Conservation (phyloP, 2,888 invertebrate genomes). For the Anthophora plumipes region DNA sequence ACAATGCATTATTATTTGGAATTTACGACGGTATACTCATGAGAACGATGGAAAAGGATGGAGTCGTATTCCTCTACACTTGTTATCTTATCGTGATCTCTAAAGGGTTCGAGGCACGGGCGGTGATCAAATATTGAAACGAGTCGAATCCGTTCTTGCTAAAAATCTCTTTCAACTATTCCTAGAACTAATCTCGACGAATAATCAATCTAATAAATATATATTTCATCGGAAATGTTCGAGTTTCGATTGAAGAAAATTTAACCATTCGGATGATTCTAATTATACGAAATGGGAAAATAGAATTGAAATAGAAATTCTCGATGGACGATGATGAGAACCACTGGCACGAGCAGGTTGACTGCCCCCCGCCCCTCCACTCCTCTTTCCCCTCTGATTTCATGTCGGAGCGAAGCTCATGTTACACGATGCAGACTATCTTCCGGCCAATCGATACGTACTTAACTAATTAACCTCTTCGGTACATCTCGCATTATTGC, state of each 20-base stretch:
- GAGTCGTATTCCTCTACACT: constrained; percentile 42
- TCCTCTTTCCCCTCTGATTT: constrained; percentile 65
- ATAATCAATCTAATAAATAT: neutral
- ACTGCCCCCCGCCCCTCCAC: constrained; percentile 74
- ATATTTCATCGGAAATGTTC: neutral
- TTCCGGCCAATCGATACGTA: constrained; percentile 79
- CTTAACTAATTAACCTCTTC: constrained; percentile 81
- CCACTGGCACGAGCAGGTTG: constrained; percentile 82
- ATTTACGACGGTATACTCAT: constrained; percentile 45
- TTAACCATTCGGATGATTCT: constrained; percentile 4
- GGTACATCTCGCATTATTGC: constrained; percentile 59
- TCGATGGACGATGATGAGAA: constrained; percentile 68
- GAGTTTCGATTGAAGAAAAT: constrained; percentile 15
- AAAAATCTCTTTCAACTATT: neutral
- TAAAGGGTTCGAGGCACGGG: constrained; percentile 29
- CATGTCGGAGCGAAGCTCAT: constrained; percentile 72
- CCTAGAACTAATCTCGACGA: neutral
- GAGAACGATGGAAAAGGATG: constrained; percentile 51
- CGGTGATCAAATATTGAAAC: constrained; percentile 23
- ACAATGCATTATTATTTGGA: constrained; percentile 59
- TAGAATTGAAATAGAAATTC: constrained; percentile 33
- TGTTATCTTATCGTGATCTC: constrained; percentile 57
- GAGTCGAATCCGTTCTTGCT: neutral
- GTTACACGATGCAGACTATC: constrained; percentile 79
- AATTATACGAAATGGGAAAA: constrained; percentile 39